phyloP scores from a whole-genome alignment of 2,797 vertebrate genomes.

The Myoxocephalus aenaeus region DNA sequence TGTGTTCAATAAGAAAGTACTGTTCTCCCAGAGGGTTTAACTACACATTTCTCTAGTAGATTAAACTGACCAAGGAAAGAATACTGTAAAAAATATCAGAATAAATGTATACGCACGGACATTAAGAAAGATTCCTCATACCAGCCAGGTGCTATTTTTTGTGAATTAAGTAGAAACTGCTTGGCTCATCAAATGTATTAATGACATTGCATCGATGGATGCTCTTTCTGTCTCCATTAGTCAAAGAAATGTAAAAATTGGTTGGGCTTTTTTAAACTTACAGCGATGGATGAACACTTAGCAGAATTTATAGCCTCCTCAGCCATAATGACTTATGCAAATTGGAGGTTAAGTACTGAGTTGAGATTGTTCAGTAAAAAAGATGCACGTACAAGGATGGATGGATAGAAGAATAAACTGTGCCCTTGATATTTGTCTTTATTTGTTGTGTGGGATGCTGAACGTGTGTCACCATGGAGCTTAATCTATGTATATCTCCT shows the following conservation, averaged over 20 bases:
- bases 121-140: conserved; percentile 19
- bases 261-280: conserved; percentile 73
- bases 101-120: conserved; percentile 11
- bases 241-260: conserved; percentile 78
- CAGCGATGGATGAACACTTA: conserved; percentile 76
- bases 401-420: conserved; percentile 45
- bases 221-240: conserved; percentile 75
- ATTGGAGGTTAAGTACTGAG: conserved; percentile 81
- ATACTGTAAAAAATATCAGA: neutral
- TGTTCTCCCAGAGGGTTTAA: conserved; percentile 38
- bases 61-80: conserved; percentile 18
- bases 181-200: conserved; percentile 69
- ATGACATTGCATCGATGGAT: conserved; percentile 59
- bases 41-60: conserved; percentile 22
- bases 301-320: conserved; percentile 77
- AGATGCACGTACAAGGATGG: conserved; percentile 32
- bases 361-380: conserved; percentile 64
- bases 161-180: conserved; percentile 58
- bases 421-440: conserved; percentile 48
- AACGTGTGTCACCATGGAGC: conserved; percentile 28
- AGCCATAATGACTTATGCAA: conserved; percentile 84
- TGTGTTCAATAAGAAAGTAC: conserved; percentile 43
- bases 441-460: conserved; percentile 30
- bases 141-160: conserved; percentile 38
- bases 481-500: conserved; percentile 13